Conservation (phyloP, 2,113 vertebrate species). For the Recurvirostra avosetta region DNA sequence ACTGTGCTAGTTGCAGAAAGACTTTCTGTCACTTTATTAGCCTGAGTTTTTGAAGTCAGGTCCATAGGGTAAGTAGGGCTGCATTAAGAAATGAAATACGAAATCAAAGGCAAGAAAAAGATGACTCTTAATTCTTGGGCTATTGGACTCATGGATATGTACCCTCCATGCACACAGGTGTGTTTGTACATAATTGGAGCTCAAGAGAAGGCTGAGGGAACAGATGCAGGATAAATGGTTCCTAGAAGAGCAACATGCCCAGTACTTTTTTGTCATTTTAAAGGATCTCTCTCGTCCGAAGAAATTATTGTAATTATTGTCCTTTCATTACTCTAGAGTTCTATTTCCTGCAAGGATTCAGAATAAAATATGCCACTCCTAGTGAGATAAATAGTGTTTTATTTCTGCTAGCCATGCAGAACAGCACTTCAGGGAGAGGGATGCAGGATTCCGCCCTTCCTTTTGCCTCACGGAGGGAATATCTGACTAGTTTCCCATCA, state of each 20-base stretch:
- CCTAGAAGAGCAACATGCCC: background rate
- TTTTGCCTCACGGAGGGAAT: background rate
- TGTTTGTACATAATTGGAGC: background rate
- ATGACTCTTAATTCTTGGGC: background rate
- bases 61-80: background rate
- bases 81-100: background rate
- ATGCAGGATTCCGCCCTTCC: background rate
- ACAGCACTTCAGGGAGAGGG: background rate
- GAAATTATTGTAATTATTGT: background rate
- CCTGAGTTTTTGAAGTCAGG: background rate
- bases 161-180: background rate
- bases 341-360: background rate
- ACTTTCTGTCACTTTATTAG: background rate
- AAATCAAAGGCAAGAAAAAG: background rate
- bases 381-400: constrained; percentile 2
- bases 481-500: background rate
- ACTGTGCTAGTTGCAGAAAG: background rate
- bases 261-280: background rate
- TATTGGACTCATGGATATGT: background rate
- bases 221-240: background rate
- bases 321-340: background rate
- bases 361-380: background rate
- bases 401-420: background rate
- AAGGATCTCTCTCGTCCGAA: background rate
- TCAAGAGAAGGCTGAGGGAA: background rate